These are phyloP conservation scores for Cephalopterus ornatus DNA, from an alignment of 2,113 vertebrate species.

Conservation along the genomic window DNA sequence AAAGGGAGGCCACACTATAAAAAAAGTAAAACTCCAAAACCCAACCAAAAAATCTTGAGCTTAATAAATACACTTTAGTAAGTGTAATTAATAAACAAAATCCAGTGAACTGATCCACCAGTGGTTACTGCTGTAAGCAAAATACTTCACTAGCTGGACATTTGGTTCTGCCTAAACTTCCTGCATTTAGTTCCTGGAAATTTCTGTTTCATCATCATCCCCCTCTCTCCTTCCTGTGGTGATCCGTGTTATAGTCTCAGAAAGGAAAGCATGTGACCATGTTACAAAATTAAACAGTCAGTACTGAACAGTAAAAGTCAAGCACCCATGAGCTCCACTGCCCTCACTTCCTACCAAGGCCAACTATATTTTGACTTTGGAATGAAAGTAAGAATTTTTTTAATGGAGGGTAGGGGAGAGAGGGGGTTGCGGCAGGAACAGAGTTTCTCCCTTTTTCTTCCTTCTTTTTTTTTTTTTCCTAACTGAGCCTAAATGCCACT, in stretches of 20 bases:
- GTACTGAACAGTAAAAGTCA: neutral
- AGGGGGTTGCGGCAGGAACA: too few species aligned
- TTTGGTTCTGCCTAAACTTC: neutral
- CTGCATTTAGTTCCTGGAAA: neutral
- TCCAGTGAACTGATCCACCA: neutral
- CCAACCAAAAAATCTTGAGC: neutral
- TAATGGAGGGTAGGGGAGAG: accelerated
- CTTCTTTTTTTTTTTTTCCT: neutral
- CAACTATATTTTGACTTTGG: neutral
- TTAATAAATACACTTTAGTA: neutral
- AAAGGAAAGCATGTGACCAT: neutral
- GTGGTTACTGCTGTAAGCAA: neutral
- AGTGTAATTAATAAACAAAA: neutral
- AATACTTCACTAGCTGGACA: neutral
- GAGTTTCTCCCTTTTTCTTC: neutral
- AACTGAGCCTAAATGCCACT: neutral
- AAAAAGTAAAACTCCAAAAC: neutral
- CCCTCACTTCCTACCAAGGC: neutral
- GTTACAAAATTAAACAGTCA: neutral
- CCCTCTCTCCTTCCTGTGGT: neutral
- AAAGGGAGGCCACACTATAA: neutral
- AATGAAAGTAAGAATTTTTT: neutral
- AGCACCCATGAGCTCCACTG: neutral
- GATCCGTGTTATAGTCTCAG: neutral
- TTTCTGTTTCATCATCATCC: neutral